These are phyloP conservation scores for Catamblyrhynchus diadema DNA, from an alignment of 2,797 vertebrate genomes.

Conservation along the genomic window DNA sequence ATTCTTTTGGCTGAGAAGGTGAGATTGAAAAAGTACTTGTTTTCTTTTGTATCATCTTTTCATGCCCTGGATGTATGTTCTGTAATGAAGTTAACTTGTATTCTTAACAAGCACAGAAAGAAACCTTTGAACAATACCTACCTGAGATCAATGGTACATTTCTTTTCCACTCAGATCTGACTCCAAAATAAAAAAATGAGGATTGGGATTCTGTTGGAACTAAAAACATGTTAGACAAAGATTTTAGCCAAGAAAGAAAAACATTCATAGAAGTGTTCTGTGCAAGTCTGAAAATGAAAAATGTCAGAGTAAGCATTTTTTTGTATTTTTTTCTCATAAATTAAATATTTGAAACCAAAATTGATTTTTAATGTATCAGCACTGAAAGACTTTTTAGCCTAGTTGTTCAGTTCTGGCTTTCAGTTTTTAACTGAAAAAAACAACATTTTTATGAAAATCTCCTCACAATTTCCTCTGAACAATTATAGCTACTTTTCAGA, in stretches of 20 bases:
- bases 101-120: background rate
- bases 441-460: background rate
- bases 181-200: background rate
- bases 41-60: conserved; percentile 17
- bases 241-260: background rate
- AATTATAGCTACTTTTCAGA: background rate
- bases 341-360: conserved; percentile 12
- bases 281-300: background rate
- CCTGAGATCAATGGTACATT: background rate
- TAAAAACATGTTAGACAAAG: fast-evolving
- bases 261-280: background rate
- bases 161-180: background rate
- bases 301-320: background rate
- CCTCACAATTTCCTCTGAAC: background rate
- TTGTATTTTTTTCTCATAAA: background rate
- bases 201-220: background rate
- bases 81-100: conserved; percentile 12
- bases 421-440: background rate
- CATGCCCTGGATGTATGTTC: background rate
- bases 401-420: background rate
- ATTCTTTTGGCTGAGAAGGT: background rate
- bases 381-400: background rate
- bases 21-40: background rate
- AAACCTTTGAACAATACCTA: conserved; percentile 14
- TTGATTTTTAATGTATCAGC: background rate